Evolutionary conservation across 1,140 invertebrate species (phyloP).

Genomic region (Piezodorus guildinii): DNA sequence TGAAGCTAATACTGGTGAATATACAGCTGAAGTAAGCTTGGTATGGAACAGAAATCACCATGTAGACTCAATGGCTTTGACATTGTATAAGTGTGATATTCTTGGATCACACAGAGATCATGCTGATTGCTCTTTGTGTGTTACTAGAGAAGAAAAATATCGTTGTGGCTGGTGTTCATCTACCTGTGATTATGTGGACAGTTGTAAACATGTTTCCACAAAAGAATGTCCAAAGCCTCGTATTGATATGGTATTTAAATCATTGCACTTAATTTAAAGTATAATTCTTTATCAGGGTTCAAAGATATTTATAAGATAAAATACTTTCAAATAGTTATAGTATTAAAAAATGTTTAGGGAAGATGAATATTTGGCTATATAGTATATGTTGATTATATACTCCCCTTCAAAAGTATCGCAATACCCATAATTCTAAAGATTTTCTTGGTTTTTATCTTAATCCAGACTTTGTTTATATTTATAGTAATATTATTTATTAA

Average conservation of each 20-base stretch:
- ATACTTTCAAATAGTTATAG: too few species aligned
- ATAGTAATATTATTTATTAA: too few species aligned
- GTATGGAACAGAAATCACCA: constrained; percentile 89
- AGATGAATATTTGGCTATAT: too few species aligned
- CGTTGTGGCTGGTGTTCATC: constrained; percentile 87
- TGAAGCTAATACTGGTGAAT: constrained; percentile 71
- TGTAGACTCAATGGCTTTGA: constrained; percentile 78
- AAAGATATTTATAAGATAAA: too few species aligned
- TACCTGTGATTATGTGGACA: constrained; percentile 71
- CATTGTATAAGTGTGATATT: constrained; percentile 88
- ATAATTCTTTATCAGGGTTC: not conserved
- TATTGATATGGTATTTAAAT: constrained; percentile 70
- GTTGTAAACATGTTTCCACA: constrained; percentile 57
- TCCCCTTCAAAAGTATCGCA: too few species aligned
- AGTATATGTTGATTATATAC: too few species aligned
- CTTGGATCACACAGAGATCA: constrained; percentile 82
- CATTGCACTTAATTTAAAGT: not conserved
- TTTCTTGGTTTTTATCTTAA: too few species aligned
- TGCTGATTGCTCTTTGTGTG: constrained; percentile 87
- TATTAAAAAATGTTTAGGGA: too few species aligned
- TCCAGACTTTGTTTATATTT: too few species aligned
- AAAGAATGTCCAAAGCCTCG: constrained; percentile 81
- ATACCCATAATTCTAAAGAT: too few species aligned
- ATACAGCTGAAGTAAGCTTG: constrained; percentile 76
- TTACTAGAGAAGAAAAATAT: constrained; percentile 75